Base-by-base conservation (phyloP, 2,113 vertebrate genomes). In the Cryptomyrus ogoouensis region DNA sequence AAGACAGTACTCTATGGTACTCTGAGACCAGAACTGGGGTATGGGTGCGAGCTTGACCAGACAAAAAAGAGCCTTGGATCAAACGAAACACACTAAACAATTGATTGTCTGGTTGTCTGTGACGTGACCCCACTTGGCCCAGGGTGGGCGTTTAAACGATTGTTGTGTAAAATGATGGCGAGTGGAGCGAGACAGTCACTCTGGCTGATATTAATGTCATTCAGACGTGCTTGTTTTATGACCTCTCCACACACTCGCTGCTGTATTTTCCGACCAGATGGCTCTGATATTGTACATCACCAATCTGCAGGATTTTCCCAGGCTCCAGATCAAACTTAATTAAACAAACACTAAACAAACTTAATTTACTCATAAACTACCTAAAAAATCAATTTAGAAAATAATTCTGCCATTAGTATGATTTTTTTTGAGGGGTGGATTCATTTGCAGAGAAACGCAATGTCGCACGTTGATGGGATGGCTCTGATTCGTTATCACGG, bases 361-460 rank as follows among this genome's bases (percentile, higher is more conserved):
- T 42, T 80, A 42, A 80, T 80, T 80, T 80, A 80, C 74, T 39
- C 35, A 42, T 80, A 80, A 42, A 80, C 5, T 80, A 80, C 35
- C 74, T 42, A 42, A 80, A 70, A 77, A 80, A 80, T 80, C 74
- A 39, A 80, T 80, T 80, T 80, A 80, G 31, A 80, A 80, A 80
- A 80, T 80, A 80, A 42, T 80, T 80, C 35, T 42, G 13, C 35
- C 31, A 42, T 42, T 42, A 80, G 31, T 80, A 80, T 80, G 35
- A 39, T 47, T n/a, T 49, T 50, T 31, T n/a, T 13, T 13, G 39
- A 5, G 83, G n/a, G 83, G 19, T n/a, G 83, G 83, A 47, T 87
- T 56, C 17, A 87, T 56, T 53, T 87, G 31, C 13, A 31, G n/a
- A 24, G 83, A 50, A 47, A 31, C 19, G 2, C 35, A 17, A 19